Evolutionary conservation across 1,140 invertebrate genomes (phyloP).

Genomic region (Brachionus angularis): DNA sequence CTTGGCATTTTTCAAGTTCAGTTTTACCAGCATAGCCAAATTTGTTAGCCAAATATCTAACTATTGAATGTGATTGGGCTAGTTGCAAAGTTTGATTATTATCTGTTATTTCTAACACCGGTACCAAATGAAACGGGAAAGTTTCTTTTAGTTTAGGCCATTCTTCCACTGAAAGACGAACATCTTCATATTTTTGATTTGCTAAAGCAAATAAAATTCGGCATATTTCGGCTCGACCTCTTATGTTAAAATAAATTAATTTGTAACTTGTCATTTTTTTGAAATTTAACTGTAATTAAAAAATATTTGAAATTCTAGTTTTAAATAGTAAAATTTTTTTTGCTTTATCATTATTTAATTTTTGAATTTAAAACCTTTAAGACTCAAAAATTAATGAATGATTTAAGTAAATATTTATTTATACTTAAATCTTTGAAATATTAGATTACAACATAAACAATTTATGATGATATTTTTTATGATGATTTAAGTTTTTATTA

Average conservation of each 20-base stretch:
- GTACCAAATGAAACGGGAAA: background rate
- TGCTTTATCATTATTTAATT: too few species aligned
- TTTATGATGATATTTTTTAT: too few species aligned
- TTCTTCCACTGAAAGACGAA: slow-evolving; percentile 47
- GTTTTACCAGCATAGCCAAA: background rate
- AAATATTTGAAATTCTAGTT: too few species aligned
- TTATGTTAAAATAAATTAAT: slow-evolving; percentile 50
- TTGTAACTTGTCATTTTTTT: slow-evolving; percentile 48
- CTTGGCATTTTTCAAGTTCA: background rate
- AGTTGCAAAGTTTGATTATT: background rate
- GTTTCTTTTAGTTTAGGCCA: slow-evolving; percentile 49
- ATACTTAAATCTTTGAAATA: too few species aligned
- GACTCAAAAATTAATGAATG: too few species aligned
- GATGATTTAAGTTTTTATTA: too few species aligned
- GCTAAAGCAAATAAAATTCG: slow-evolving; percentile 50
- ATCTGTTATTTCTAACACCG: background rate
- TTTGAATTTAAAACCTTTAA: too few species aligned
- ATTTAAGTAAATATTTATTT: too few species aligned
- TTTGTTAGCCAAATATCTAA: background rate
- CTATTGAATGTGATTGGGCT: background rate
- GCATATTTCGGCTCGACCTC: slow-evolving; percentile 49
- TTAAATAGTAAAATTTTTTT: too few species aligned
- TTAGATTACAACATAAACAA: too few species aligned
- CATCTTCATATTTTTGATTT: slow-evolving; percentile 50
- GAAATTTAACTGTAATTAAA: too few species aligned